Conservation (phyloP, 1,140 invertebrate species). For the Vanessa tameamea region DNA sequence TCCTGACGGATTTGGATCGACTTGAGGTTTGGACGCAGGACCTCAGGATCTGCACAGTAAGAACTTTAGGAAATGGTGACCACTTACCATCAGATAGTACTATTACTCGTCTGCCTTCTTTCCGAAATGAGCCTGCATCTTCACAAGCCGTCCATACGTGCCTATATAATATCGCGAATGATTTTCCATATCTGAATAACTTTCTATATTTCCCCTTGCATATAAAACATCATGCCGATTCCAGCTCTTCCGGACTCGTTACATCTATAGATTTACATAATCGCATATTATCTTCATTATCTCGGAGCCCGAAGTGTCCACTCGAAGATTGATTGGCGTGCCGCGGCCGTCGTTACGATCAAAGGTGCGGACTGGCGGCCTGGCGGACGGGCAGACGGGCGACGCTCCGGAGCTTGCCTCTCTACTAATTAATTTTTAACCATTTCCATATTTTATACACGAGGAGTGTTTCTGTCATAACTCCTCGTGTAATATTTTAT, state of each 20-base stretch:
- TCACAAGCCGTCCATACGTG: no score
- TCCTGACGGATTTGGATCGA: no score
- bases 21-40: no score
- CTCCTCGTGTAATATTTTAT: no score
- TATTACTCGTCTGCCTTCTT: no score
- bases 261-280: conserved; percentile 4
- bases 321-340: conserved; percentile 5
- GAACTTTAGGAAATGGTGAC: no score
- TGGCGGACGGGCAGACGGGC: not conserved
- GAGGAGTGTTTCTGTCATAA: not conserved
- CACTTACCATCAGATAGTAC: no score
- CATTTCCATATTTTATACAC: not conserved
- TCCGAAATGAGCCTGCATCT: no score
- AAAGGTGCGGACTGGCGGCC: not conserved
- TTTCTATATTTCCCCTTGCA: not conserved
- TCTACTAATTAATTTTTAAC: conserved; percentile 17
- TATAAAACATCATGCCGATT: not conserved
- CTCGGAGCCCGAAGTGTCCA: not conserved
- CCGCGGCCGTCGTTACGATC: conserved; percentile 2
- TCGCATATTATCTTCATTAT: not conserved
- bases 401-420: not conserved
- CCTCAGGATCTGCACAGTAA: no score
- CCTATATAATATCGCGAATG: no score
- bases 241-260: not conserved
- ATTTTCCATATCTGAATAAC: not conserved